Evolutionary conservation across 1,140 invertebrate species (phyloP).

Genomic region (Acromyrmex charruanus): DNA sequence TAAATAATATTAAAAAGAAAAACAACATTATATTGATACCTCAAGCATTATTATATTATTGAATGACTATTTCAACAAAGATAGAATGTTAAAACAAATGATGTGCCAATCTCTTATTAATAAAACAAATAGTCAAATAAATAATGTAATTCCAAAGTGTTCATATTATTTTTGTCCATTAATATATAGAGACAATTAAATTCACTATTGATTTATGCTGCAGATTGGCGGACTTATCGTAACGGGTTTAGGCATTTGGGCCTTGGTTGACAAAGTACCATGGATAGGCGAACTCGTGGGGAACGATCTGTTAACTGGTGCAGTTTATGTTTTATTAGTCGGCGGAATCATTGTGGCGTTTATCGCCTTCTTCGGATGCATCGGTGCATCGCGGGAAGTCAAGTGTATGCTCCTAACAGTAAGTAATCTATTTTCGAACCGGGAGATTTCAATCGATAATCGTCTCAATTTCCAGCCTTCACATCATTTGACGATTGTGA

Average conservation of each 20-base stretch:
- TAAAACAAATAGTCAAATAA: no score
- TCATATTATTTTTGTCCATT: no score
- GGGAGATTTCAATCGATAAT: background rate
- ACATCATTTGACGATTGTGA: background rate
- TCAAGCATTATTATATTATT: no score
- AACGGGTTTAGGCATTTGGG: slow-evolving; percentile 93
- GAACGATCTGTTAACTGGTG: slow-evolving; percentile 93
- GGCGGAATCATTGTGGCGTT: slow-evolving; percentile 92
- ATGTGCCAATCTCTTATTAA: no score
- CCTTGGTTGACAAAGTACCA: slow-evolving; percentile 91
- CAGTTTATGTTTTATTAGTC: slow-evolving; percentile 93
- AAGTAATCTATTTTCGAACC: slow-evolving; percentile 77
- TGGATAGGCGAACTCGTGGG: slow-evolving; percentile 94
- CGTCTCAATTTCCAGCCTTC: background rate
- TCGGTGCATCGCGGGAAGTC: slow-evolving; percentile 95
- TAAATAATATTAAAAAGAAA: no score
- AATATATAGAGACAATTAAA: background rate
- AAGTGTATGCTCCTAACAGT: slow-evolving; percentile 96
- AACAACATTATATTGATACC: no score
- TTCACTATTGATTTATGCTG: slow-evolving; percentile 63
- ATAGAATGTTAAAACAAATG: no score
- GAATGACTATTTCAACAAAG: no score
- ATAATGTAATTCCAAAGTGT: no score
- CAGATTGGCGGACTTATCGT: slow-evolving; percentile 93
- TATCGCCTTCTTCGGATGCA: slow-evolving; percentile 94